Percentiles rank a stretch among this genome's conserved stretches.
Evolutionary conservation across 2,888 invertebrate species (phyloP).

Genomic region (Macrostomum cliftonense): DNA sequence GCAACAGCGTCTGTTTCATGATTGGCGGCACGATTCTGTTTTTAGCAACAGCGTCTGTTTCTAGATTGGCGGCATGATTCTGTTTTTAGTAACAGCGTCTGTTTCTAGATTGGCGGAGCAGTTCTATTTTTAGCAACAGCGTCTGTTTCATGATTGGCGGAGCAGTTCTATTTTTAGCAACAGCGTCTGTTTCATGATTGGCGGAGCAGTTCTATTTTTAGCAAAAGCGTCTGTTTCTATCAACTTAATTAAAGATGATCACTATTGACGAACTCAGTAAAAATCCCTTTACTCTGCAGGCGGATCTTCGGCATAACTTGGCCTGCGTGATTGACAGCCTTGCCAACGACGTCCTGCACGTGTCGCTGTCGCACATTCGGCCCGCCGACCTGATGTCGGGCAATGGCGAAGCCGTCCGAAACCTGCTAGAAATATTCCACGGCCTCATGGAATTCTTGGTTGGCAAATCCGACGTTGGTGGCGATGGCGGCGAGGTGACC

Average conservation of each 20-base stretch:
- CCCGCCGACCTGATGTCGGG: constrained; percentile 26
- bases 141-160: background rate
- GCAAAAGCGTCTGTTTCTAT: too few species aligned
- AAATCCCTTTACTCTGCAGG: constrained; percentile 11
- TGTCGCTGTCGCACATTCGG: constrained; percentile 31
- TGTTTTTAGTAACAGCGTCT: background rate
- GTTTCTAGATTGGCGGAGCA: background rate
- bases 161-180: background rate
- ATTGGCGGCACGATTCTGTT: too few species aligned
- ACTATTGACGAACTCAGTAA: too few species aligned
- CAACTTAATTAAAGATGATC: too few species aligned
- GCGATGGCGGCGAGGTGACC: constrained; percentile 9
- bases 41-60: too few species aligned
- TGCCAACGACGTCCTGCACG: constrained; percentile 28
- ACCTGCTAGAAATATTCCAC: constrained; percentile 31
- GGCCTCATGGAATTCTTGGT: constrained; percentile 32
- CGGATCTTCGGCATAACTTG: constrained; percentile 33
- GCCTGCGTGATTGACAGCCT: constrained; percentile 31
- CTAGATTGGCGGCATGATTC: too few species aligned
- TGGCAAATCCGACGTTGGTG: constrained; percentile 29
- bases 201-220: constrained; percentile 13
- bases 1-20: too few species aligned
- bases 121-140: background rate
- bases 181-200: constrained; percentile 18
- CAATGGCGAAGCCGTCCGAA: constrained; percentile 21